Evolutionary conservation across 1,140 invertebrate genomes (phyloP), one percentile per base, ranked within the genome.

Genomic region (Tyrophagus putrescentiae): DNA sequence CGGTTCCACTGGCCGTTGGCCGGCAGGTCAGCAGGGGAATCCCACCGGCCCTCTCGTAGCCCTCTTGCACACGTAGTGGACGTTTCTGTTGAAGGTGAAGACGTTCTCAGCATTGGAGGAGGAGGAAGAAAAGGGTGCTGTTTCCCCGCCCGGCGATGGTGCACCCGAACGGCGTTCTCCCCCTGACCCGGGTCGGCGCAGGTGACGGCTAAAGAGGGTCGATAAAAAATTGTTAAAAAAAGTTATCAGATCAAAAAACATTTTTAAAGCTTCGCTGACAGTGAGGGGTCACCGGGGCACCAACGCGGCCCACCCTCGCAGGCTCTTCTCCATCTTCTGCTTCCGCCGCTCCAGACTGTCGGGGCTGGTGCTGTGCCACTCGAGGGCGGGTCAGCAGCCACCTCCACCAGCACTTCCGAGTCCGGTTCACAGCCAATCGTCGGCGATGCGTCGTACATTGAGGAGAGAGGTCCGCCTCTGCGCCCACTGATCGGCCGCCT

Each of bases 61-160:
- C 57, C 25, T 42, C 18, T 18, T 59, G 36, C 57, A 59, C 34
- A 28, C 5, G 25, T 59, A 59, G 2, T 45, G 27, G 11, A 59
- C 57, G 36, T 59, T 59, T 27, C 18, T 44, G 29, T 59, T 59
- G 57, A 42, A 59, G 9, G 11, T 9, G 32, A 59, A 59, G n/a
- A n/a, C n/a, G n/a, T n/a, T n/a, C n/a, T n/a, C n/a, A n/a, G n/a
- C n/a, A n/a, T n/a, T n/a, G n/a, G n/a, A n/a, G n/a, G n/a, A n/a
- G n/a, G n/a, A n/a, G n/a, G n/a, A n/a, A n/a, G n/a, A n/a, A n/a
- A n/a, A n/a, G n/a, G n/a, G n/a, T n/a, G n/a, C n/a, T n/a, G n/a
- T n/a, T 48, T 6, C 7, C 7, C 45, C 45, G 31, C 31, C 31
- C 45, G 45, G 21, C 31, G 36, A 39, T n/a, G n/a, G 21, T 48